Evolutionary conservation across 2,888 invertebrate species (phyloP).

Genomic region (Ormyrus nitidulus): DNA sequence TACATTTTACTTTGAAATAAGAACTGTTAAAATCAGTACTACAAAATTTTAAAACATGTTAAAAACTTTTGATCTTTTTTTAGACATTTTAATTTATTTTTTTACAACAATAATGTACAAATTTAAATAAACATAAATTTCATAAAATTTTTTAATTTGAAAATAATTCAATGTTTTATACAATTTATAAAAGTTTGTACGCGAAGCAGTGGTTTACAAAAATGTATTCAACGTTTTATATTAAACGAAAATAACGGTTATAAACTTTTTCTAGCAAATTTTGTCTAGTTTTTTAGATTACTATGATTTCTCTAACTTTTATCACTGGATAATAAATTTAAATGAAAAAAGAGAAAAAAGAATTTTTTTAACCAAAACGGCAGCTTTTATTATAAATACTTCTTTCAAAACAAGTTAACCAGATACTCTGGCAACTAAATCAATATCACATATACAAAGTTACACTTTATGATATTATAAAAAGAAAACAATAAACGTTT

Average conservation of each 20-base stretch:
- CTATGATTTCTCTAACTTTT: too few species aligned
- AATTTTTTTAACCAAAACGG: slow-evolving; percentile 49
- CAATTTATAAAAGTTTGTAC: slow-evolving; percentile 7
- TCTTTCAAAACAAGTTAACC: slow-evolving; percentile 52
- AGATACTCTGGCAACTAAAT: slow-evolving; percentile 53
- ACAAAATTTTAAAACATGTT: slow-evolving; percentile 67
- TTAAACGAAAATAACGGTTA: too few species aligned
- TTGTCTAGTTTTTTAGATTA: too few species aligned
- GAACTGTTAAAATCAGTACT: slow-evolving; percentile 61
- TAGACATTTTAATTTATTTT: slow-evolving; percentile 63
- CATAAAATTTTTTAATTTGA: slow-evolving; percentile 11
- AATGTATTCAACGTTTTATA: too few species aligned
- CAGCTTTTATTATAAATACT: slow-evolving; percentile 55
- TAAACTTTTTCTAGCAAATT: too few species aligned
- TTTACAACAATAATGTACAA: slow-evolving; percentile 62
- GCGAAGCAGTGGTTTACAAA: slow-evolving; percentile 40
- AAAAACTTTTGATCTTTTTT: slow-evolving; percentile 64
- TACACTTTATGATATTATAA: slow-evolving; percentile 57
- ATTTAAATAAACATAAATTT: slow-evolving; percentile 51
- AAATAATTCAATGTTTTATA: background rate
- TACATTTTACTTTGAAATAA: background rate
- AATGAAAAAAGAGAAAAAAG: slow-evolving; percentile 21
- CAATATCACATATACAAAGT: slow-evolving; percentile 59
- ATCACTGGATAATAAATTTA: slow-evolving; percentile 1
- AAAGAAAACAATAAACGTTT: slow-evolving; percentile 53